A percentile compares a stretch with the other conserved stretches of the same genome.
These are phyloP conservation scores for Trachelus troglodyta DNA, from an alignment of 2,888 invertebrate genomes.

Conservation along the genomic window DNA sequence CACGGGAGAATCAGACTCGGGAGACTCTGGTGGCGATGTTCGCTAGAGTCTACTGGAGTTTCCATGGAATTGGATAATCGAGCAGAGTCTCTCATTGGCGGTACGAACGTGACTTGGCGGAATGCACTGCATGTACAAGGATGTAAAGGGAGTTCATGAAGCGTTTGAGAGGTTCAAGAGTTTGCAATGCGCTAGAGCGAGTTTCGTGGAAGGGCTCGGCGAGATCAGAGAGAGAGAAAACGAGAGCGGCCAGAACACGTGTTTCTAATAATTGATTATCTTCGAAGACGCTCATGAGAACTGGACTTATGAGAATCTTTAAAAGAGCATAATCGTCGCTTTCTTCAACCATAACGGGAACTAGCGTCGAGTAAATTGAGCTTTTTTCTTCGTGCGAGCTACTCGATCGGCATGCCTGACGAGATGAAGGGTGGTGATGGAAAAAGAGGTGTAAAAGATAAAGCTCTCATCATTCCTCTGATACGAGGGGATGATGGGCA, in stretches of 20 bases:
- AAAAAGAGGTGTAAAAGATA: neutral
- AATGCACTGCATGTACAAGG: too few relatives aligned
- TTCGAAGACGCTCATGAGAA: conserved; percentile 51
- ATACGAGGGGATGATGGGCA: neutral
- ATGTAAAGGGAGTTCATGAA: too few relatives aligned
- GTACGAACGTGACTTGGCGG: too few relatives aligned
- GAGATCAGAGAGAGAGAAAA: conserved; percentile 47
- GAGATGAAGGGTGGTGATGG: neutral
- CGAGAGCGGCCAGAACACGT: conserved; percentile 34
- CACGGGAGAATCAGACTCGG: neutral
- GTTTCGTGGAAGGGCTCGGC: conserved; percentile 56
- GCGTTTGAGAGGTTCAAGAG: conserved; percentile 18
- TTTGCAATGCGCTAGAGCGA: conserved; percentile 30
- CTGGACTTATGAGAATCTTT: conserved; percentile 38
- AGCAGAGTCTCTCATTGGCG: too few relatives aligned
- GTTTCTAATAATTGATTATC: conserved; percentile 64
- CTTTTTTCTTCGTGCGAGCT: neutral
- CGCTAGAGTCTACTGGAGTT: too few relatives aligned
- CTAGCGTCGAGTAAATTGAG: neutral
- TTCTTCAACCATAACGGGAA: conserved; percentile 36
- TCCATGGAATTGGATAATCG: too few relatives aligned
- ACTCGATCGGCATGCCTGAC: neutral
- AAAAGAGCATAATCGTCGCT: conserved; percentile 56
- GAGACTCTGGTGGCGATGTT: too few relatives aligned
- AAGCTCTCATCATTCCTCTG: neutral